Evolutionary conservation across 1,140 invertebrate genomes (phyloP).

Genomic region (Diorhabda elongata): DNA sequence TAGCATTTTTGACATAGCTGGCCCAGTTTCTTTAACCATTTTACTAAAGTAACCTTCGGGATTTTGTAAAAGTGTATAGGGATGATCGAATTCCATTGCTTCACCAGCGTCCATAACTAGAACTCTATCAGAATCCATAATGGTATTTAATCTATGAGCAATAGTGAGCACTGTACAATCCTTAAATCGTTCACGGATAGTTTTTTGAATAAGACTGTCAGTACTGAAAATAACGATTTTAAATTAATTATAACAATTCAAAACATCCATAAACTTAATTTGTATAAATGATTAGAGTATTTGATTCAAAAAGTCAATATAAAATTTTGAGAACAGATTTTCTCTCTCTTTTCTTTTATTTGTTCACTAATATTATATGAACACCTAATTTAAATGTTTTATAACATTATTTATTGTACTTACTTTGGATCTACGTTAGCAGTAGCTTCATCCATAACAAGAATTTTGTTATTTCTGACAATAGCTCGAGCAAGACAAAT

Average conservation of each 20-base stretch:
- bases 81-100: slow-evolving; percentile 42
- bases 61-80: slow-evolving; percentile 37
- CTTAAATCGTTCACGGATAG: slow-evolving; percentile 55
- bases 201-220: slow-evolving; percentile 58
- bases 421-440: slow-evolving; percentile 50
- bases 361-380: not conserved
- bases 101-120: slow-evolving; percentile 44
- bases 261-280: not conserved
- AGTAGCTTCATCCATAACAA: slow-evolving; percentile 60
- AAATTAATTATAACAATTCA: not conserved
- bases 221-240: slow-evolving; percentile 38
- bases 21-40: slow-evolving; percentile 59
- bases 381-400: not conserved
- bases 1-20: slow-evolving; percentile 22
- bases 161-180: slow-evolving; percentile 70
- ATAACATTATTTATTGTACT: not conserved
- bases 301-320: not conserved
- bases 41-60: slow-evolving; percentile 62
- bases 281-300: not conserved
- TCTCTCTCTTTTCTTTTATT: not conserved
- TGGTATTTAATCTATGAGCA: slow-evolving; percentile 73
- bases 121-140: slow-evolving; percentile 58
- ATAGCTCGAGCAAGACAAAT: slow-evolving; percentile 80
- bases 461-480: slow-evolving; percentile 57
- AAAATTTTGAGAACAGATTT: not conserved